Conservation (phyloP, 53 echinoderm and acorn worm genomes). For the Holothuria leucospilota region DNA sequence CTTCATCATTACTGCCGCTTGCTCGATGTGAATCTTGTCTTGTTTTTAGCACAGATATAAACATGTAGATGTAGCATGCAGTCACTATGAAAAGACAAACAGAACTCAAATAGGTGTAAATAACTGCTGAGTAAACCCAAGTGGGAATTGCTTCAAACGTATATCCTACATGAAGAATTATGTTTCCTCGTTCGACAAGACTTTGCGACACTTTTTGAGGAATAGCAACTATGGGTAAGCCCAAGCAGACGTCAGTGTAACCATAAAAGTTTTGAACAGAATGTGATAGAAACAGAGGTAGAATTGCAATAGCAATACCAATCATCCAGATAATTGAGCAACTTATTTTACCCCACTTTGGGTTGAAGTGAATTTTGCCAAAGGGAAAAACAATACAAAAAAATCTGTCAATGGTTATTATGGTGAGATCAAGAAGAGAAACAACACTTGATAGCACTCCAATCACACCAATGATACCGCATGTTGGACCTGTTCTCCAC, state of each 20-base stretch:
- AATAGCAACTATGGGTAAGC: constrained; percentile 65
- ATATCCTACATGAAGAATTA: neutral
- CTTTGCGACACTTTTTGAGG: constrained; percentile 39
- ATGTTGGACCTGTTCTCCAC: constrained; percentile 55
- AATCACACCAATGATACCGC: constrained; percentile 58
- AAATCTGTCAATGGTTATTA: constrained; percentile 71
- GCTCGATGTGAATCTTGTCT: constrained; percentile 32
- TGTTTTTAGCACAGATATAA: constrained; percentile 56
- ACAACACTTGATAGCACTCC: constrained; percentile 63
- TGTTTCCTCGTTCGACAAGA: neutral
- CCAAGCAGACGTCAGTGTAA: constrained; percentile 72
- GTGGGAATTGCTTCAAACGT: neutral
- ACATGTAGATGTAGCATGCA: constrained; percentile 58
- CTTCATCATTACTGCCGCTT: constrained; percentile 31
- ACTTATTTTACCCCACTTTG: constrained; percentile 42
- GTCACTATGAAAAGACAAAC: constrained; percentile 57
- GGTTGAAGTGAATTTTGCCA: constrained; percentile 50
- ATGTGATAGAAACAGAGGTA: constrained; percentile 48
- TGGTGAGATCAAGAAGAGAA: constrained; percentile 58
- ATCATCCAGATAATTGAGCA: constrained; percentile 40
- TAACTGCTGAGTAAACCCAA: constrained; percentile 65
- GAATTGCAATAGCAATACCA: constrained; percentile 44
- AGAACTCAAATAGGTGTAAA: constrained; percentile 59
- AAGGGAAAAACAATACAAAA: constrained; percentile 73
- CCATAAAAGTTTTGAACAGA: constrained; percentile 59